These are phyloP conservation scores for Scatophagus argus DNA, from an alignment of 2,113 vertebrate genomes.

Conservation along the genomic window DNA sequence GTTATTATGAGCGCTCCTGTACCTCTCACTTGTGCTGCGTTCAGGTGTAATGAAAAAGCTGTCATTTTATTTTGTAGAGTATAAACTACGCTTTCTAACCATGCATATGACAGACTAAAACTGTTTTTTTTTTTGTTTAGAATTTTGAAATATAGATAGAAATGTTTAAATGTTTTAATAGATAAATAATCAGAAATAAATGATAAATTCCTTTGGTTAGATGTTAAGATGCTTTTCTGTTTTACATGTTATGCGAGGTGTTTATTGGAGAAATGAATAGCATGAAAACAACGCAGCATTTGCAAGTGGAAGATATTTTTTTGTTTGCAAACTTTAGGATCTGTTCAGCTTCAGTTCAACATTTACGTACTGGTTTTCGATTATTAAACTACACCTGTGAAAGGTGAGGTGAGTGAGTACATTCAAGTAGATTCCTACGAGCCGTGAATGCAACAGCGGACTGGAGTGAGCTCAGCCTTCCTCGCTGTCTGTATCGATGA, in stretches of 20 bases:
- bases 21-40: constrained; percentile 15
- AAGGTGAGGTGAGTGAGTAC: too few species aligned
- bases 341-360: neutral
- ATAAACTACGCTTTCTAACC: neutral
- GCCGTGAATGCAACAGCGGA: constrained; percentile 30
- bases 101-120: neutral
- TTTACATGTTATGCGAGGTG: neutral
- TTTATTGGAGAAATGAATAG: neutral
- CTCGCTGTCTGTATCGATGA: constrained; percentile 83
- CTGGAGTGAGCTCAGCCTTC: constrained; percentile 53
- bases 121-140: too few species aligned
- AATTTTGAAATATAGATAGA: too few species aligned
- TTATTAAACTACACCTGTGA: neutral
- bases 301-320: neutral
- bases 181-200: too few species aligned
- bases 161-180: too few species aligned
- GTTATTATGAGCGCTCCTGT: constrained; percentile 53
- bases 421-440: neutral
- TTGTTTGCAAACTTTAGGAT: neutral
- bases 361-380: neutral
- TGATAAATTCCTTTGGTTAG: neutral
- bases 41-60: neutral
- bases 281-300: neutral
- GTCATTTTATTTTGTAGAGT: neutral
- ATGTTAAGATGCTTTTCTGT: neutral